Base-by-base conservation (phyloP, 2,888 invertebrate species). In the Cephus sareptanus region DNA sequence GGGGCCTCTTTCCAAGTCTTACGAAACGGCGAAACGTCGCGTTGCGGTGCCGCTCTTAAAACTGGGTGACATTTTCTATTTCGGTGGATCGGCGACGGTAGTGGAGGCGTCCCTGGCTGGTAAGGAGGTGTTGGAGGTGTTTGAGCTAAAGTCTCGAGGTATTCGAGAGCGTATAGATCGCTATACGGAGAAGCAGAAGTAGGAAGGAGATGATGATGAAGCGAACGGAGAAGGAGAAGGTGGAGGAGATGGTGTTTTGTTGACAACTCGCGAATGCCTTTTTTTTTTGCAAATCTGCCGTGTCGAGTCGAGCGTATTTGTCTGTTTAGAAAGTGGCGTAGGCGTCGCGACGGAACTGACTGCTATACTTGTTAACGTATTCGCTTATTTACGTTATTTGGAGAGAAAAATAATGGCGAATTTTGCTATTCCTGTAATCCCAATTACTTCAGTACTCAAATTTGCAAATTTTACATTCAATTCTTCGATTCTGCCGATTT, bases 21-120 rank as follows among this genome's bases (percentile, higher is more conserved):
- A 71, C 71, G 71, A 71, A 71, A 71, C 71, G 71, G 15, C 71
- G 71, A 71, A 71, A 71, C 71, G 31, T 74, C 34, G 75, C 80
- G 74, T 79, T 79, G 74, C 77, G 31, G 76, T 69, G 23, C 33
- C 35, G 34, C 75, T 75, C 73, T 78, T 71, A 77, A 79, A 84
- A 82, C 80, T 84, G 81, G 81, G 83, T 82, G 84, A 84, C 84
- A 84, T 81, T 80, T 81, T 82, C 83, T 84, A 84, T 84, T 84
- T 84, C 79, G 76, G 84, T 82, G 30, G 78, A 77, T 74, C 73
- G 77, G 74, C 40, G 40, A 56, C 40, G 15, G 40, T 56, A 23
- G 40, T 1, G 40, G 40, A 56, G 40, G 40, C 40, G 40, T 56
- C 40, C 40, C 40, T 56, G 40, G 40, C 40, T 56, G 40, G 40